Evolutionary conservation across 2,113 vertebrate species (phyloP), one percentile per base, ranked within the genome.

Genomic region (Erythrolamprus reginae): DNA sequence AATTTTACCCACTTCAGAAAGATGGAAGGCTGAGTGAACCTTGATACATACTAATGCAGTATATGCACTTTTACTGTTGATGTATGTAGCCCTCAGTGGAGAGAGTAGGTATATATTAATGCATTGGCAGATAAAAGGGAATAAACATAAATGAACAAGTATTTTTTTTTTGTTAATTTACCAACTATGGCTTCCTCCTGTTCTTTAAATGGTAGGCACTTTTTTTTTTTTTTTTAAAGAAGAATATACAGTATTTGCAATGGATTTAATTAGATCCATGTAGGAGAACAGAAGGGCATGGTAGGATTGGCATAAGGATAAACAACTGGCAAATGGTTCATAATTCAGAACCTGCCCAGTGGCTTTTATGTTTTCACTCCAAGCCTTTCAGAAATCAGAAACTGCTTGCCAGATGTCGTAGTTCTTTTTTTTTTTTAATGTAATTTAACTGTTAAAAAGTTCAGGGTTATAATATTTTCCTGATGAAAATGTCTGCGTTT

Each of bases 401-500:
- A 97, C 97, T 97, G 97, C 89, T 96, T 92, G 95, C 96, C 97
- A 98, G 97, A 98, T 98, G 97, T 97, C 97, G 93, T 95, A 50
- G 23, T 89, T 55, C 53, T 23, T 70, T 9, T 52, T 23, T 70
- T 9, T 52, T 28, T 7, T 65, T 96, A 96, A 95, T 96, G 91
- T 96, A 95, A 97, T 97, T 97, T 97, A 97, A 97, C 96, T 97
- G 96, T 96, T 96, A 97, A 97, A 97, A 97, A 95, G 96, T 95
- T 96, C 92, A 91, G 93, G 92, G 93, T 92, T 90, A 95, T 95
- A 96, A 96, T 92, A 94, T 95, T 96, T 95, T 95, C 94, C 94
- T 95, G 92, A 92, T 95, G 93, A 96, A 97, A 96, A 97, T 97
- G 95, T 93, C 96, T 97, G 96, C 93, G 53, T 97, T 96, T 96